Percentiles rank a stretch among this genome's conserved stretches.
Conservation (phyloP, 1,140 invertebrate species). For the Drosophila kohkoa region DNA sequence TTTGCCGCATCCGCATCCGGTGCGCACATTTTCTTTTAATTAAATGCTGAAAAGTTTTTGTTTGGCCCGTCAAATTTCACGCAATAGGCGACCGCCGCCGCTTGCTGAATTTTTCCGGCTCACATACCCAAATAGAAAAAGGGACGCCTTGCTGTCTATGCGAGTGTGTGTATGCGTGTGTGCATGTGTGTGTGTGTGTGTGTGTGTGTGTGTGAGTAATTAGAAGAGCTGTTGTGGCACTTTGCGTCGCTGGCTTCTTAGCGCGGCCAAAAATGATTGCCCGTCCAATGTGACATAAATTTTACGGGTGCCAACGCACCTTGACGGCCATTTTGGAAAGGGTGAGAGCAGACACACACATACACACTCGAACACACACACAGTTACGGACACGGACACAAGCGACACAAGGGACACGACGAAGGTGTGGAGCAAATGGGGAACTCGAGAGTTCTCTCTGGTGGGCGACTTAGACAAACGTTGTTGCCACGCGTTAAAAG, state of each 20-base stretch:
- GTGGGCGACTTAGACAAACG: conserved; percentile 39
- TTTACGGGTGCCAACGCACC: conserved; percentile 35
- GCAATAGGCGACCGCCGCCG: conserved; percentile 29
- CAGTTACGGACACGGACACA: neutral
- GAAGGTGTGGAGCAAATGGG: neutral
- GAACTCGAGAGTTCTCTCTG: neutral
- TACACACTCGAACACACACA: neutral
- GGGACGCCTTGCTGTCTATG: neutral
- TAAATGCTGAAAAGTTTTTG: conserved; percentile 72
- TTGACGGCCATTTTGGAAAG: conserved; percentile 41
- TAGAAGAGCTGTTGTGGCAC: conserved; percentile 43
- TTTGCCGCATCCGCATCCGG: neutral
- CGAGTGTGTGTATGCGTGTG: neutral
- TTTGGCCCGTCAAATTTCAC: conserved; percentile 46
- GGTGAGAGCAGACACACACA: neutral
- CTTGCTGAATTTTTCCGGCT: conserved; percentile 16
- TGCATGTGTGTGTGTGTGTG: neutral
- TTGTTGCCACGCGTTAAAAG: conserved; percentile 22
- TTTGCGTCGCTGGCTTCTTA: conserved; percentile 25
- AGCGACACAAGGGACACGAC: neutral
- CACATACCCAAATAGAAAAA: conserved; percentile 17
- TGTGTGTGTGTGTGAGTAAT: conserved; percentile 51
- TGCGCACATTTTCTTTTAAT: conserved; percentile 68
- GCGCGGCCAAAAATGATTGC: conserved; percentile 54
- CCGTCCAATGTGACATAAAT: conserved; percentile 50